Base-by-base conservation (phyloP, 2,797 vertebrate species). In the Cebuella pygmaea region DNA sequence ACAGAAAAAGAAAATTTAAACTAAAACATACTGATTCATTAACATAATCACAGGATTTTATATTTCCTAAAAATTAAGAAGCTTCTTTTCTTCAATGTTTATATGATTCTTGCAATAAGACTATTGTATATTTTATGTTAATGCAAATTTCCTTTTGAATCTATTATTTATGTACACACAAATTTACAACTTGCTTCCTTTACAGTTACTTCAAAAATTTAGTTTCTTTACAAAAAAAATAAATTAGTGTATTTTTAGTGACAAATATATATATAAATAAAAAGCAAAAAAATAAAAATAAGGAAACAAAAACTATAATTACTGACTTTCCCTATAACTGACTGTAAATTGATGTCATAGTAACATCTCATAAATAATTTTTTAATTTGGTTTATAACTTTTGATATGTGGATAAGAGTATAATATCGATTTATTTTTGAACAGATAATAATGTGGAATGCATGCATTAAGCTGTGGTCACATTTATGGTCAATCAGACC, bases 101-200 rank as follows among this genome's bases (percentile, higher is more conserved):
- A 88, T 17, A 87, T 79, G 57, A 79, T 85, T 88, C 74, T 92
- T 91, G 90, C 3, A 96, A 82, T 93, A 90, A 97, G 9, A 14
- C 19, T 75, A 41, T 55, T 83, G 3, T 57, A 57, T 44, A 82
- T 72, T 26, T 30, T 15, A 74, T 52, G 46, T 44, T 88, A 78
- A 90, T 24, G 10, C 86, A 83, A 72, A 33, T 86, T 95, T 3
- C 41, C 15, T 84, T 92, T 1, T 85, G 33, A 97, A 93, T 91
- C 30, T 88, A 79, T 84, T 92, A 79, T 84, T 76, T 81, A 95
- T 36, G 11, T 64, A 74, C 1, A 88, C 2, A 82, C 0, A 72
- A 57, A 92, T 88, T n/a, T 14, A 79, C 6, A 97, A 48, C 22
- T 75, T 39, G 12, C 4, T 93, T 96, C 39, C 11, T 79, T 90